phyloP scores from a whole-genome alignment of 2,888 invertebrate species.

The Sialis lutaria region DNA sequence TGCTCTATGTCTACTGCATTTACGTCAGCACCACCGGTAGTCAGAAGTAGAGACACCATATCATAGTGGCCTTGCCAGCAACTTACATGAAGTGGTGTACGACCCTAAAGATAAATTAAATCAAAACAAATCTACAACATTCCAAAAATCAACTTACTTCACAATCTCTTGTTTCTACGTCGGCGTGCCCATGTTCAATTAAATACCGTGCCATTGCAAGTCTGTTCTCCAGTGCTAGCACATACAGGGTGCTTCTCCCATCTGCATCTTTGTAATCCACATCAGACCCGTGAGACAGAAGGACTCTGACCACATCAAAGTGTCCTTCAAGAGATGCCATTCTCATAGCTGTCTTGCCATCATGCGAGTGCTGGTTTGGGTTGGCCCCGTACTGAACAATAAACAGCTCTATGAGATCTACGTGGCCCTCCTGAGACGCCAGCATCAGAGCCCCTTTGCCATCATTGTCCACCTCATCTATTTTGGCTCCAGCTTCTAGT shows the following conservation, averaged over 20 bases:
- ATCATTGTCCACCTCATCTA: conserved; percentile 81
- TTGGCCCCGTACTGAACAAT: conserved; percentile 61
- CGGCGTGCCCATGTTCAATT: conserved; percentile 55
- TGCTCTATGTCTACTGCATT: conserved; percentile 78
- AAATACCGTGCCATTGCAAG: conserved; percentile 69
- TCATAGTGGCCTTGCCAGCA: conserved; percentile 91
- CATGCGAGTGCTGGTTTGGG: conserved; percentile 73
- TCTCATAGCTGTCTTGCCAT: conserved; percentile 74
- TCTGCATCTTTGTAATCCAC: conserved; percentile 83
- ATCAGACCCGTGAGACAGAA: conserved; percentile 61
- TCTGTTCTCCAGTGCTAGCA: conserved; percentile 75
- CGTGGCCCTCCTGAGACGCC: conserved; percentile 80
- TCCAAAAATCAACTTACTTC: conserved; percentile 35
- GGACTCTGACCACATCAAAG: conserved; percentile 53
- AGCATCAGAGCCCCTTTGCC: conserved; percentile 76
- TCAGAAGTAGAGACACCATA: conserved; percentile 73
- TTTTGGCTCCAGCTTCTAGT: conserved; percentile 72
- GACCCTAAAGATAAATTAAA: conserved; percentile 34
- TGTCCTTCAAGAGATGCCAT: conserved; percentile 73
- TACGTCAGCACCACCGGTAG: conserved; percentile 62
- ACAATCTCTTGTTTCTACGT: conserved; percentile 73
- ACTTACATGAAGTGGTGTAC: conserved; percentile 78
- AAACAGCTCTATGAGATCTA: conserved; percentile 42
- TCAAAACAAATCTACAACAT: background rate
- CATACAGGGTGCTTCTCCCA: conserved; percentile 79